These are phyloP conservation scores for Diorhabda elongata DNA, from an alignment of 1,140 invertebrate species.

Conservation along the genomic window DNA sequence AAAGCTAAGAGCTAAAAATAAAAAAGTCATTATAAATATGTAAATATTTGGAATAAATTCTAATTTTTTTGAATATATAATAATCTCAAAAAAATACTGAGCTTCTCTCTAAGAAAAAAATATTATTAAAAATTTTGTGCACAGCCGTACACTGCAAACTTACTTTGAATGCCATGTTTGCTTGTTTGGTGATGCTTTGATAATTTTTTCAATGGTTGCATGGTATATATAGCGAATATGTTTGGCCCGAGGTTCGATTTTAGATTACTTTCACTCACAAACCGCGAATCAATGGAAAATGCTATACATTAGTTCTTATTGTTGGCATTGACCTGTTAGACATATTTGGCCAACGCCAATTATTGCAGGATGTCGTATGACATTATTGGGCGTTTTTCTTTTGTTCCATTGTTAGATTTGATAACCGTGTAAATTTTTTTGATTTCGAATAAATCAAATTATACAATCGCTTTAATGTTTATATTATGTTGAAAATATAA, in stretches of 20 bases:
- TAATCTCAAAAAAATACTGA: too few species aligned
- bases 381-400: too few species aligned
- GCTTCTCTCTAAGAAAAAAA: too few species aligned
- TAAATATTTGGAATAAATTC: neutral
- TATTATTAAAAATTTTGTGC: neutral
- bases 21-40: neutral
- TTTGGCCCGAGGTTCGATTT: neutral
- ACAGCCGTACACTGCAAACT: constrained; percentile 10
- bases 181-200: neutral
- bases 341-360: neutral
- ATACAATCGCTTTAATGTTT: too few species aligned
- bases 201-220: constrained; percentile 3
- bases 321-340: neutral
- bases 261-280: neutral
- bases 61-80: too few species aligned
- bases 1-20: constrained; percentile 20
- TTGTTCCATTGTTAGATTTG: too few species aligned
- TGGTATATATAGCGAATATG: neutral
- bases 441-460: too few species aligned
- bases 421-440: too few species aligned
- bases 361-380: neutral
- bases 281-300: neutral
- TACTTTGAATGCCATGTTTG: constrained; percentile 14
- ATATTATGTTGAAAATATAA: too few species aligned
- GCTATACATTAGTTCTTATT: constrained; percentile 2